Conservation (phyloP, 2,888 invertebrate genomes). For the Tanytarsus gracilentus region DNA sequence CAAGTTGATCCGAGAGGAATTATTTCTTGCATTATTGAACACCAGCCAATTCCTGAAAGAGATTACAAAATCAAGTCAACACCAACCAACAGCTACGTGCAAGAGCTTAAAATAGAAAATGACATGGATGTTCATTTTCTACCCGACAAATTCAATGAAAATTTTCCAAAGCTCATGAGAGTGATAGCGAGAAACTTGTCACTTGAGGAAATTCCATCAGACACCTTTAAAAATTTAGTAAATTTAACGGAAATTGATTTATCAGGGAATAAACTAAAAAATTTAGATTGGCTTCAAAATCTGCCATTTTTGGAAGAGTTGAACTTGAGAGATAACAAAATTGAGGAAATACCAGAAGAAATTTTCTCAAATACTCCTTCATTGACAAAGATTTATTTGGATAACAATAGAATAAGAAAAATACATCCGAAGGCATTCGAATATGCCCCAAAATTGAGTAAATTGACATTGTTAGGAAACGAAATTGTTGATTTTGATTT, state of each 20-base stretch:
- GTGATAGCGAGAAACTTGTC: neutral
- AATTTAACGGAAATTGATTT: neutral
- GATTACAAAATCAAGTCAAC: neutral
- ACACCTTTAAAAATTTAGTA: neutral
- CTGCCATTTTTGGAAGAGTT: neutral
- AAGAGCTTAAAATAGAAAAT: neutral
- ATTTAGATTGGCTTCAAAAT: neutral
- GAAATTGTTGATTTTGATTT: neutral
- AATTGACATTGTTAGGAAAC: conserved; percentile 22
- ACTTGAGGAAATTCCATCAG: neutral
- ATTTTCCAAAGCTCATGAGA: neutral
- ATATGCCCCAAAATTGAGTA: conserved; percentile 24
- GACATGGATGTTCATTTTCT: neutral
- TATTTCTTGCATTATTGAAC: neutral
- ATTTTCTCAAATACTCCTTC: conserved; percentile 3
- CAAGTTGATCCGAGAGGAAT: neutral
- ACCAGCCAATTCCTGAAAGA: neutral
- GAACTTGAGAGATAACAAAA: neutral
- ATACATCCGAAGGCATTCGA: conserved; percentile 27
- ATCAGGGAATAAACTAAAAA: neutral
- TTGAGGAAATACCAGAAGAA: neutral
- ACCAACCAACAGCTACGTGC: too few species aligned
- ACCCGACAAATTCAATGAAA: neutral
- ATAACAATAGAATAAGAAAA: conserved; percentile 26
- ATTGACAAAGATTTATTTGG: conserved; percentile 9